Evolutionary conservation across 2,797 vertebrate species (phyloP), one percentile per base, ranked within the genome.

Genomic region (Tolypeutes matacus): DNA sequence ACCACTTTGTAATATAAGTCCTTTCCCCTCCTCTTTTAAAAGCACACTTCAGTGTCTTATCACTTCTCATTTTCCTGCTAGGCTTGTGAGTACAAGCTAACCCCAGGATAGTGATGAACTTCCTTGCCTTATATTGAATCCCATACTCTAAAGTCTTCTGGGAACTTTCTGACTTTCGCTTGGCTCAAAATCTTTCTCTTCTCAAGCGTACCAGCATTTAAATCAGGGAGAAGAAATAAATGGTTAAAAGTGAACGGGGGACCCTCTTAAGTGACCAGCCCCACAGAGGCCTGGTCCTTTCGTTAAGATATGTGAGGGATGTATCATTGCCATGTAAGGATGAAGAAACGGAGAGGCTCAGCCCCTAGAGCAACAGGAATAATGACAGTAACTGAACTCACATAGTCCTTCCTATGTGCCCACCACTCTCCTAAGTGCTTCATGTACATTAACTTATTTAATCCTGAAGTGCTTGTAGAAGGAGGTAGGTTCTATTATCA

Each of bases 131-230:
- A 49, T 75, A 31, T 14, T 20, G 73, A 51, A 9, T 6, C 6
- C 14, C 36, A n/a, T 27, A 36, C 3, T 81, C 15, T 64, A 36
- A 65, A 34, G 49, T 91, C 87, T 93, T 78, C 67, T 36, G 73
- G 64, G 27, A 91, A 64, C 77, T 89, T 93, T 46, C 42, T 77
- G 39, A 88, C 18, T 82, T 46, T 84, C 34, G 10, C 70, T 95
- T 89, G 60, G 60, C 77, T 91, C 81, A 91, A 81, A 87, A 84
- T 84, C 64, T 80, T 84, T 34, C 31, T 82, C 58, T 49, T 89
- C 64, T 86, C 53, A 73, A 81, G 86, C 93, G 25, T 70, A 75
- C 12, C n/a, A 4, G 10, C 29, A 7, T 69, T 96, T 86, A 94
- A 88, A 88, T 75, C 25, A 86, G 36, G 56, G 34, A 78, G 51